These are phyloP conservation scores for Adrianichthys oophorus DNA, from an alignment of 2,797 vertebrate species.

Conservation along the genomic window DNA sequence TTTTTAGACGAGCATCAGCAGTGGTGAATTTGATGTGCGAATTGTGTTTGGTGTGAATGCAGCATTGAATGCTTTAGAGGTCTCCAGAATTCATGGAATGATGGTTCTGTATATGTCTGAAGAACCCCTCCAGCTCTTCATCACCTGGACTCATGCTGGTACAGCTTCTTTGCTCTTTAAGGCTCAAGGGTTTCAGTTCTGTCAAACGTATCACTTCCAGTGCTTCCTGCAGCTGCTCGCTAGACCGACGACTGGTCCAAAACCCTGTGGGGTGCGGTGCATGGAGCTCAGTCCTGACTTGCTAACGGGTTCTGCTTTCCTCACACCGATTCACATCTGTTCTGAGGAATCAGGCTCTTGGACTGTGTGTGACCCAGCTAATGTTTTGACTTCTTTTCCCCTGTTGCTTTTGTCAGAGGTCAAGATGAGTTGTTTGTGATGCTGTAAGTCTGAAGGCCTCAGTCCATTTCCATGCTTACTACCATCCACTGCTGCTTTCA, in stretches of 20 bases:
- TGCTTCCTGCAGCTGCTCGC: background rate
- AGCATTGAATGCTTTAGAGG: too few relatives aligned
- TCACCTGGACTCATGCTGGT: slow-evolving; percentile 37
- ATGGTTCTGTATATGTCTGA: slow-evolving; percentile 16
- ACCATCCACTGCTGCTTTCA: slow-evolving; percentile 25
- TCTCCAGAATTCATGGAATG: too few relatives aligned
- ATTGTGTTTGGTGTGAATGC: too few relatives aligned
- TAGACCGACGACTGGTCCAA: too few relatives aligned
- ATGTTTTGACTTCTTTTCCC: slow-evolving; percentile 45
- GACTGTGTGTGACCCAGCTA: slow-evolving; percentile 3
- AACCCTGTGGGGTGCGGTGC: slow-evolving; percentile 28
- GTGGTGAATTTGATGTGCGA: too few relatives aligned
- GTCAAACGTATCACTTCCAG: slow-evolving; percentile 9
- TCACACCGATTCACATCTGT: background rate
- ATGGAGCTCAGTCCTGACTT: slow-evolving; percentile 36
- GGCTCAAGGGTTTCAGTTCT: slow-evolving; percentile 37
- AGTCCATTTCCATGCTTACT: slow-evolving; percentile 19
- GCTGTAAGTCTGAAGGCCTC: slow-evolving; percentile 65
- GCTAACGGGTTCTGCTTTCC: slow-evolving; percentile 22
- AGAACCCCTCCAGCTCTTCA: slow-evolving; percentile 36
- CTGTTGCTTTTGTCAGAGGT: slow-evolving; percentile 57
- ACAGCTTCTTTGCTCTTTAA: slow-evolving; percentile 42
- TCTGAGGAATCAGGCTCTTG: background rate
- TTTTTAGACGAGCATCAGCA: too few relatives aligned
- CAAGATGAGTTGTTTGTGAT: slow-evolving; percentile 74